Evolutionary conservation across 2,797 vertebrate species (phyloP).

Genomic region (Lagodon rhomboides): DNA sequence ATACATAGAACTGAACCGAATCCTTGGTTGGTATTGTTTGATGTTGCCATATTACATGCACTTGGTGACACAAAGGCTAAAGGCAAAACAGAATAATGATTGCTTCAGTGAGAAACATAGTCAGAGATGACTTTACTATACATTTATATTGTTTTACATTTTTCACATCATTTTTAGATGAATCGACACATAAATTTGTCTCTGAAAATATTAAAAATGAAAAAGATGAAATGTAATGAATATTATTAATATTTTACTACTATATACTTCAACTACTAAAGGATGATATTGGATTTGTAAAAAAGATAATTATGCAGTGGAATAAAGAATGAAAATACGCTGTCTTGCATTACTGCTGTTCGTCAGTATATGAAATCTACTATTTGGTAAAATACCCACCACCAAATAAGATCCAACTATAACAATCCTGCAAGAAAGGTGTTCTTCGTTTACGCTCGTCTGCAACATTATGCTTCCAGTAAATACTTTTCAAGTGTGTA

Average conservation of each 20-base stretch:
- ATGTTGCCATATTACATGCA: not conserved
- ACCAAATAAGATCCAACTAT: constrained; percentile 3
- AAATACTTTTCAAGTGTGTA: not conserved
- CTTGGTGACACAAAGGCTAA: not conserved
- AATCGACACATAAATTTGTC: not conserved
- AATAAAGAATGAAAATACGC: not conserved
- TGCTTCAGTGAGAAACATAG: not conserved
- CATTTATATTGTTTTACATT: not conserved
- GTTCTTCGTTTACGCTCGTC: not conserved
- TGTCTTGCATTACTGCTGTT: not conserved
- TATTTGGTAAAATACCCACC: not conserved
- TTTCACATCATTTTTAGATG: not conserved
- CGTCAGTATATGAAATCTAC: not conserved
- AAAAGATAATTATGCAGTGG: not conserved
- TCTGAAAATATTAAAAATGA: not conserved
- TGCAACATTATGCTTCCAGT: not conserved
- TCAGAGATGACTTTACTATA: not conserved
- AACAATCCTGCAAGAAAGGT: not conserved
- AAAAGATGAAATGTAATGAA: not conserved
- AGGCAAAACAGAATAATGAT: not conserved
- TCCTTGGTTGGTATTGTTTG: not conserved
- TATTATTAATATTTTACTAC: not conserved
- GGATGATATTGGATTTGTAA: not conserved
- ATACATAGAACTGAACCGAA: not conserved
- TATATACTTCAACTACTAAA: not conserved